Evolutionary conservation across 2,888 invertebrate species (phyloP).

Genomic region (Eupeodes luniger): DNA sequence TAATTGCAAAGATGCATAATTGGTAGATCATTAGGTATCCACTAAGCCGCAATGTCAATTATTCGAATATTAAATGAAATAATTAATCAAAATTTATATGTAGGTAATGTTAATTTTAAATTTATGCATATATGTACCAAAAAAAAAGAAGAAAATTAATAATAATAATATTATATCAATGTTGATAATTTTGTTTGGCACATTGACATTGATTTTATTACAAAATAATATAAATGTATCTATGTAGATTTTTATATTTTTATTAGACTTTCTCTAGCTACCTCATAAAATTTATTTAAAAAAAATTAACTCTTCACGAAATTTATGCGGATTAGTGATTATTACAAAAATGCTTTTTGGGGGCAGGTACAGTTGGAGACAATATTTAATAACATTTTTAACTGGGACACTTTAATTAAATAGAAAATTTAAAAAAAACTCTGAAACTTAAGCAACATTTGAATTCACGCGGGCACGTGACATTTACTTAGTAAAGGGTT

Average conservation of each 20-base stretch:
- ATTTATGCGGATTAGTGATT: conserved; percentile 26
- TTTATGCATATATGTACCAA: neutral
- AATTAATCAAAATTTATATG: conserved; percentile 66
- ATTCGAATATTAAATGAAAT: conserved; percentile 68
- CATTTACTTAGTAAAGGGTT: too few species aligned
- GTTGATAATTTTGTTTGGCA: conserved; percentile 47
- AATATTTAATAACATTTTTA: neutral
- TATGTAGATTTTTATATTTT: neutral
- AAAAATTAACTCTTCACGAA: conserved; percentile 18
- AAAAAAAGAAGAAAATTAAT: neutral
- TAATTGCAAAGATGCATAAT: conserved; percentile 66
- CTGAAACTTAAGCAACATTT: too few species aligned
- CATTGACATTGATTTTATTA: conserved; percentile 52
- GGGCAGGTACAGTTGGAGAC: neutral
- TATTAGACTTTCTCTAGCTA: neutral
- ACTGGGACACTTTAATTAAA: too few species aligned
- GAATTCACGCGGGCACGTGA: too few species aligned
- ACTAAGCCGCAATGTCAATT: conserved; percentile 72
- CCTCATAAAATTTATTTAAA: neutral
- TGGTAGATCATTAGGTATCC: conserved; percentile 72
- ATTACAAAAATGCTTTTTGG: neutral
- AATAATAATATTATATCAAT: conserved; percentile 1
- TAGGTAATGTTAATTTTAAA: conserved; percentile 26
- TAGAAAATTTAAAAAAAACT: too few species aligned
- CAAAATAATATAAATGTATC: neutral